Evolutionary conservation across 2,113 vertebrate species (phyloP), one percentile per base, ranked within the genome.

Genomic region (Miniopterus natalensis): DNA sequence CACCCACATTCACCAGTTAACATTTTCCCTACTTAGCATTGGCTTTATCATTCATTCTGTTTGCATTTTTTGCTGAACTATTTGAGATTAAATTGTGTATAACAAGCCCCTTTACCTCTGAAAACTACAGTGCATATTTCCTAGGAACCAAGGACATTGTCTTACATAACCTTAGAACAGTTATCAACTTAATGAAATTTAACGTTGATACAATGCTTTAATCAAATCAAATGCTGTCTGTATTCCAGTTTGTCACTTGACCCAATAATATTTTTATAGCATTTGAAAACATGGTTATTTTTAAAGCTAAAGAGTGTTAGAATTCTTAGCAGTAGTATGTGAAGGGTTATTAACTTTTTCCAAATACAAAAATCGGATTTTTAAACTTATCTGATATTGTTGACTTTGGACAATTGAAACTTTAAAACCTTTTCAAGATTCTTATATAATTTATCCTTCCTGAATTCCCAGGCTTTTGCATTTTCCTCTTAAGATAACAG

Each of bases 321-420:
- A 93, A 90, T 83, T 95, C 36, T 95, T 96, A 65, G 57, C 71
- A 75, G 66, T 71, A 70, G 49, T 80, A 93, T 21, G 0, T 90
- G 77, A 88, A 63, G 75, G 40, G 65, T 86, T 90, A 77, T 83
- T 74, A 73, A 63, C 78, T 68, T 75, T 95, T 89, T 70, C 21
- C 45, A 93, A 92, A 92, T 73, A 80, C 9, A 90, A 95, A 92
- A 94, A 57, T 89, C 71, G 55, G 15, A 68, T 49, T 71, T 96
- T 94, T 83, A 31, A 94, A 83, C 47, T 87, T 88, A 66, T 1
- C 40, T 91, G 45, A 57, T 79, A 42, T 0, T 95, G 11, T 86
- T 74, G 61, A 90, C 29, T 89, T 87, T 94, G 68, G 53, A 84
- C 93, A 84, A 86, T 88, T 14, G 75, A 93, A 90, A 27, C 86